Base-by-base conservation (phyloP, 2,888 invertebrate species). In the Cerceris ruficornis region DNA sequence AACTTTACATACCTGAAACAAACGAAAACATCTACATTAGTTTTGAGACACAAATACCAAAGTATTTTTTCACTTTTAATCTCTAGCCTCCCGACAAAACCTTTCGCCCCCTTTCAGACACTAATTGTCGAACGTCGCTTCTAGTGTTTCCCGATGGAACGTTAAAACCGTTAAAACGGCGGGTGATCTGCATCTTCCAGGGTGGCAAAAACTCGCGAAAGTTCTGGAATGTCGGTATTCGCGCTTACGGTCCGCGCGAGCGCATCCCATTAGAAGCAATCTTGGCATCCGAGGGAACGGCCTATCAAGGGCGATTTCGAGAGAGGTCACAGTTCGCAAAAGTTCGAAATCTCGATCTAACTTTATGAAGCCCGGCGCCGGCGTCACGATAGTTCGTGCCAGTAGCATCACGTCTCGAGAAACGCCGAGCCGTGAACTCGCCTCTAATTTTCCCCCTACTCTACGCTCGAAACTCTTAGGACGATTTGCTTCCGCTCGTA, bases 261-360 rank as follows among this genome's bases (percentile, higher is more conserved):
- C 17, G 49, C 50, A 62, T 78, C 66, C 78, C 74, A 81, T 83
- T 83, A 83, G 79, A 59, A 58, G 75, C 67, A 84, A 76, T 76
- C 72, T 70, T 71, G 78, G 74, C 80, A 74, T 70, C 68, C 66
- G 71, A 58, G 66, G 79, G 69, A 67, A 66, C 75, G 61, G 76
- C 80, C 80, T 80, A 80, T 77, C 77, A 80, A 82, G 71, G 73
- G 80, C 67, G 65, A 77, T 77, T 72, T 68, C 69, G 17, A 41
- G 52, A 28, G 50, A 14, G 81, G 80, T 80, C 82, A 72, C 82
- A 61, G 76, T 68, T 77, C 64, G 77, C 80, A 77, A 83, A 87
- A 87, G 73, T 86, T 81, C 28, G 68, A 76, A 83, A 87, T 84
- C 85, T 87, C 83, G 87, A 88, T 88, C 81, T 82, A 88, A 88